Percentiles rank a stretch among this genome's conserved stretches.
Conservation (phyloP, 2,888 invertebrate genomes). For the Anthrax anthrax region DNA sequence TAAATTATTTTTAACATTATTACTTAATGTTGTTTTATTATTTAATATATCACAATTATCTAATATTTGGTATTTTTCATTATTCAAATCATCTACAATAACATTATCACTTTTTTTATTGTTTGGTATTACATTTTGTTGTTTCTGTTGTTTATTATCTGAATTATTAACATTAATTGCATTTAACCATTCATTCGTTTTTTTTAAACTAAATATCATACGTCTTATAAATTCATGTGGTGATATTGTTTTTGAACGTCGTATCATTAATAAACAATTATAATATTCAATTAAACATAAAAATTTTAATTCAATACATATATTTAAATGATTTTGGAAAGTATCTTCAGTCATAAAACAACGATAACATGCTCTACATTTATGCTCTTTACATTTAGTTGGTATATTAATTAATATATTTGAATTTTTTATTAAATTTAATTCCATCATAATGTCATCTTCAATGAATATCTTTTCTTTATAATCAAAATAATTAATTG, state of each 20-base stretch:
- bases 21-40: neutral
- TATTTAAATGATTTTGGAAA: constrained; percentile 26
- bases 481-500: constrained; percentile 25
- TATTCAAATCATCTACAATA: neutral
- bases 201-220: constrained; percentile 30
- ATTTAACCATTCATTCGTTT: constrained; percentile 29
- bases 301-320: constrained; percentile 31
- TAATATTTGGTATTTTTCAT: too few relatives aligned
- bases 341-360: constrained; percentile 33
- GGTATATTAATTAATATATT: constrained; percentile 29
- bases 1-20: neutral
- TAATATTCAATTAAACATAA: constrained; percentile 24
- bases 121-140: neutral
- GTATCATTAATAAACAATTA: constrained; percentile 24
- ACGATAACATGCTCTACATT: constrained; percentile 28
- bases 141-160: neutral
- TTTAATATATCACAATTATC: neutral
- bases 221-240: constrained; percentile 32
- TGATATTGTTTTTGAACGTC: constrained; percentile 27
- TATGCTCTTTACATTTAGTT: constrained; percentile 30
- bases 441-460: constrained; percentile 31
- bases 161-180: constrained; percentile 18
- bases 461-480: constrained; percentile 31
- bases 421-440: constrained; percentile 24
- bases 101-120: neutral